Evolutionary conservation across 2,797 vertebrate species (phyloP), one percentile per base, ranked within the genome.

Genomic region (Pseudomugil tenellus): DNA sequence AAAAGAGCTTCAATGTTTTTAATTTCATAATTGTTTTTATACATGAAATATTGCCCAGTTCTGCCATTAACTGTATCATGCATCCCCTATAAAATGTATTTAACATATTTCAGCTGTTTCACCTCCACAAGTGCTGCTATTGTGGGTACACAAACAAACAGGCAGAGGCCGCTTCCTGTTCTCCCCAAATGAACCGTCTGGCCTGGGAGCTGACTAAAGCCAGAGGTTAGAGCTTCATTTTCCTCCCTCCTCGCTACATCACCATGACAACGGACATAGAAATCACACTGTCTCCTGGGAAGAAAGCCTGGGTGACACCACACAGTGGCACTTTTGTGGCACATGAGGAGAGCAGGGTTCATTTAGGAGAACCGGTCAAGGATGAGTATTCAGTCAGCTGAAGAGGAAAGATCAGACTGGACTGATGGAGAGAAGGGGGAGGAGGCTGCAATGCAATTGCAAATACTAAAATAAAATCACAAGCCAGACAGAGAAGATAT

Each of bases 191-290:
- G 95, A 96, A 95, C 95, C 83, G 90, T 94, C 92, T 94, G 93
- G 94, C 94, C 94, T 92, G 94, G 92, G 92, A 94, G 93, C 91
- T 86, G 85, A 92, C 94, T 92, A 93, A 96, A 96, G 96, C 95
- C 96, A 93, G 82, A 96, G 96, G 96, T 97, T 97, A 96, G 95
- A 93, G 93, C 92, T 88, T 93, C 95, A 94, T 97, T 97, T 96
- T 95, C 95, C 94, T 95, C 94, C 94, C 94, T 94, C 93, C 95
- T 96, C 89, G 89, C 94, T 93, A 83, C 91, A 91, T 99, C 94
- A 88, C 96, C 97, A 98, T 99, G 97, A 96, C 97, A 96, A 99
- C 98, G 94, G 96, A 98, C 97, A 98, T 97, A 98, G 97, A 99
- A 99, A 98, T 98, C 96, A 97, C 95, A 96, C 94, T 95, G 96